These are phyloP conservation scores for Ramphastos sulfuratus DNA, from an alignment of 2,113 vertebrate species.

Conservation along the genomic window DNA sequence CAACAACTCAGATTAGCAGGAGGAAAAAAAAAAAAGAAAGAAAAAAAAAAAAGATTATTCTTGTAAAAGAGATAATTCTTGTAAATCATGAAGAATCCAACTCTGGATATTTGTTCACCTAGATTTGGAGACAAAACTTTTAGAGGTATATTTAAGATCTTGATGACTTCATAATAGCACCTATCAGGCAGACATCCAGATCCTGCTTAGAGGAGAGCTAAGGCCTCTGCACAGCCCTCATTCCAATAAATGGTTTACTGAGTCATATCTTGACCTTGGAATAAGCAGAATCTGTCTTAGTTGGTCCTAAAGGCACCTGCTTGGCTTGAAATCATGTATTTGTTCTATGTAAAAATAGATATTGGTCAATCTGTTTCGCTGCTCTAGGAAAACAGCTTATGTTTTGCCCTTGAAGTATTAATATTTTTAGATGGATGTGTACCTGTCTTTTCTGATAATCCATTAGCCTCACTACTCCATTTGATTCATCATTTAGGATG, in stretches of 20 bases:
- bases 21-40: no score
- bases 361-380: background rate
- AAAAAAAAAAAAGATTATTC: no score
- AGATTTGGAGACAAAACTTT: background rate
- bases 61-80: background rate
- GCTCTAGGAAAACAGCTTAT: background rate
- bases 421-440: background rate
- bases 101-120: background rate
- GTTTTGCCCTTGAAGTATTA: background rate
- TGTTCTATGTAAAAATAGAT: constrained; percentile 12
- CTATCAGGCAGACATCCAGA: background rate
- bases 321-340: constrained; percentile 17
- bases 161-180: background rate
- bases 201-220: background rate
- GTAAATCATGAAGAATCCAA: background rate
- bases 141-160: background rate
- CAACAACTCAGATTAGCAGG: background rate
- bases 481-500: background rate
- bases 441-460: background rate
- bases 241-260: background rate
- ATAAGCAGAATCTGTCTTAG: background rate
- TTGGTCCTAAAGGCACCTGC: background rate
- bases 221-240: background rate
- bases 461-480: background rate
- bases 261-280: constrained; percentile 8